Evolutionary conservation across 2,797 vertebrate genomes (phyloP), one percentile per base, ranked within the genome.

Genomic region (Acanthurus leucopareius): DNA sequence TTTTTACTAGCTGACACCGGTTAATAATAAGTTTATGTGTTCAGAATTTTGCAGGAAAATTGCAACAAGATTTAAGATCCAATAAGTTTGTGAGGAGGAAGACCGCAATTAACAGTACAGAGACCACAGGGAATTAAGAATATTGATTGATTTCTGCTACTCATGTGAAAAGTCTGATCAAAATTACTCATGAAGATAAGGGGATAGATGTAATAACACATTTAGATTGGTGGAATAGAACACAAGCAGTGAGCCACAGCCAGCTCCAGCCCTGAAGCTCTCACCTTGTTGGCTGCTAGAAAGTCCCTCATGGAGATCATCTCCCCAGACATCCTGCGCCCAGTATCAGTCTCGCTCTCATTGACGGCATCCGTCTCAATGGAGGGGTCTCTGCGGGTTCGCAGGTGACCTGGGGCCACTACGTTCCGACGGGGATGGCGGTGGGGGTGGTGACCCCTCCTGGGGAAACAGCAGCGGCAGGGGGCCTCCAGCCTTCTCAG

Each of bases 261-360:
- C 14, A 20, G 56, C 54, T 62, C 11, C 16, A 6, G 28, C 40
- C 59, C 14, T 22, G 51, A 71, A 19, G 22, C 52, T 80, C 88
- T 92, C 85, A 94, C 97, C 93, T 97, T 98, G 84, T 97, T 98
- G 83, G 97, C 95, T 2, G 96, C 96, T 75, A 98, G 90, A 89
- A 98, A 97, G 87, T 98, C 98, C 91, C 96, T 97, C 97, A 97
- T 97, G 73, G 97, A 97, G 93, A 98, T 97, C 96, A 97, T 97
- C 92, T 99, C 98, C 2, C 97, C 98, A 0, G 98, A 99, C 93
- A 97, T 95, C 49, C 97, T 95, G 47, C 96, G 96, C 1, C 96
- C 96, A 0, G 82, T 73, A 0, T 98, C 97, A 0, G 94, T 95
- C 92, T 99, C 95, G 0, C 97, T 99, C 69, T 99, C 97, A 0